Evolutionary conservation across 2,113 vertebrate species (phyloP), one percentile per base, ranked within the genome.

Genomic region (Xenopus borealis): DNA sequence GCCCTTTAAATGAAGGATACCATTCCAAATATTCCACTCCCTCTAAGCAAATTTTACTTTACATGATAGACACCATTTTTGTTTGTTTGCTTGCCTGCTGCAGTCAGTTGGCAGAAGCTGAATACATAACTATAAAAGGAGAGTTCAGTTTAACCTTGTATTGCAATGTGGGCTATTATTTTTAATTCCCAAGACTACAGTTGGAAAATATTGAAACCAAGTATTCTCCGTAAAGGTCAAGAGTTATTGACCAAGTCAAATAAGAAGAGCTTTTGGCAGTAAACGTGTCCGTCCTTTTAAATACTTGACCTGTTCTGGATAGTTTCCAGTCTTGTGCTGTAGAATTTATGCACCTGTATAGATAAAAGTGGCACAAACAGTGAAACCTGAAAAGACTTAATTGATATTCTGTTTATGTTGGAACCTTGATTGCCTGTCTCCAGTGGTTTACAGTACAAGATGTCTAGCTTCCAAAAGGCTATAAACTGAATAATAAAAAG

Each of bases 401-500:
- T 65, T 73, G 52, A 66, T 73, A 66, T 73, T 65, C 72, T 73
- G 50, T 45, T 58, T 66, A 33, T 45, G 62, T 58, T 57, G 19
- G 66, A 33, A 63, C 53, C 64, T 66, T 74, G 63, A 58, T 66
- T 58, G 40, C 44, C 59, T 63, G 66, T 30, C 62, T 73, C 53
- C 64, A 10, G 72, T 67, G 64, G 72, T 74, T 66, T 74, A 64
- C 50, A 72, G 46, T 64, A 72, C 50, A 40, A 63, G 46, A 64
- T 61, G 59, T 72, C 71, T 40, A 72, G 71, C 47, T 63, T 47
- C 19, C 72, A 74, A 67, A 67, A 50, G 64, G 40, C 30, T 40
- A 53, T 20, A 30, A 72, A 64, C n/a, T 53, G 58, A 66, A 74
- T 74, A 74, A 74, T 74, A 59, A 67, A 40, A 73, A 62, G 61